These are phyloP conservation scores for Drosophila truncata DNA, from an alignment of 1,140 invertebrate species.

Conservation along the genomic window DNA sequence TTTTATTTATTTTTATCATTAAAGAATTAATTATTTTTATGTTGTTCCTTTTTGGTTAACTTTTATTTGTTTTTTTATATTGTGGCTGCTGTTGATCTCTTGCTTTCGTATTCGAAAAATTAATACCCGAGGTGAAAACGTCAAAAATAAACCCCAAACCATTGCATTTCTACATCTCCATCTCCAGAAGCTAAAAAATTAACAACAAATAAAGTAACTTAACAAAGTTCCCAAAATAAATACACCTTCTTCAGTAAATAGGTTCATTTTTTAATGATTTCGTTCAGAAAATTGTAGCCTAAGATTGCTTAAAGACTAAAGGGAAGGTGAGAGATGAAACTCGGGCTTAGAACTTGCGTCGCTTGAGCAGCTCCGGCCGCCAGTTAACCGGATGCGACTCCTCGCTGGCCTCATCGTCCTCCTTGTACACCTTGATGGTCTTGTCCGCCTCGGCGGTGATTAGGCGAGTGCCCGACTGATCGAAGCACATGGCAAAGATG, in stretches of 20 bases:
- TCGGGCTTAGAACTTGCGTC: slow-evolving; percentile 91
- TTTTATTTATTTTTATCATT: neutral
- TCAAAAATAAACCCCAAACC: too few species aligned
- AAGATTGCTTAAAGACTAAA: slow-evolving; percentile 23
- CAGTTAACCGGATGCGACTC: slow-evolving; percentile 98
- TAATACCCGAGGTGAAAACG: too few species aligned
- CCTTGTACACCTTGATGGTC: slow-evolving; percentile 99
- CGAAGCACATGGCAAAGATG: slow-evolving; percentile 98
- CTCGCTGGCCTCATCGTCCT: slow-evolving; percentile 98
- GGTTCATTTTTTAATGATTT: slow-evolving; percentile 25
- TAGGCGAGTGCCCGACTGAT: slow-evolving; percentile 96
- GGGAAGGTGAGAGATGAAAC: neutral
- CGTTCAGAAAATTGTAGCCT: slow-evolving; percentile 7
- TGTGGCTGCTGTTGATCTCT: too few species aligned
- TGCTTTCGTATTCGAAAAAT: too few species aligned
- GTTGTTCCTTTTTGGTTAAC: too few species aligned
- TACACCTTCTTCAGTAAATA: neutral
- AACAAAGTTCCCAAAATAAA: neutral
- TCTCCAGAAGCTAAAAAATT: neutral
- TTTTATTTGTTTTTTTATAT: too few species aligned
- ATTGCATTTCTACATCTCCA: too few species aligned
- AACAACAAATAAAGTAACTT: too few species aligned
- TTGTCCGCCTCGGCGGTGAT: slow-evolving; percentile 99
- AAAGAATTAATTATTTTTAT: too few species aligned
- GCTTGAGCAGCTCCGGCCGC: slow-evolving; percentile 97